Evolutionary conservation across 2,888 invertebrate species (phyloP), one percentile per base, ranked within the genome.

Genomic region (Archaeoteleia sp.): DNA sequence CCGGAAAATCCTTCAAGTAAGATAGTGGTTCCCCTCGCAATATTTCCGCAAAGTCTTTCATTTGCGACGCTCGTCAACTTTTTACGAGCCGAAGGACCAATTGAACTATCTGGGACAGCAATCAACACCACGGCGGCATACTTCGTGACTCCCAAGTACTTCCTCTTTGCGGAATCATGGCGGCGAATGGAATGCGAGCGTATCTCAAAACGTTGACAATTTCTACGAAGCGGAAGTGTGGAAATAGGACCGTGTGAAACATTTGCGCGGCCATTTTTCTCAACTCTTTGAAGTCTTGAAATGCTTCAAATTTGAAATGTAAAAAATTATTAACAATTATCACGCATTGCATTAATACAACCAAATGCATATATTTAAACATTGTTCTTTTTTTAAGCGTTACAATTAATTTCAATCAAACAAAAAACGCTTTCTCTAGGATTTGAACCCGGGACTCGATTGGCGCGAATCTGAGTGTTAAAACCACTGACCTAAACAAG

Each of bases 91-190:
- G 17, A 53, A 48, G 62, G 54, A n/a, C 48, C 54, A 62, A 62
- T 62, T 62, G 34, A 48, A 62, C 51, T 57, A 57, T 65, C 65
- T 65, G 42, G 65, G 46, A 53, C 65, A 39, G 65, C 53, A 58
- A 65, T 65, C 53, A 65, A 58, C 65, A 46, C 53, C 46, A 40
- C 45, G 25, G 39, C 46, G 40, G 27, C 45, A 46, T 58, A 65
- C 57, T 49, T 65, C 65, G 57, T 51, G 40, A 53, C 51, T 57
- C 42, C 42, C 35, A 53, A 57, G 65, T 35, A 46, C 57, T 65
- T 65, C 65, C 65, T 57, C 53, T 57, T 58, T 46, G 45, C 37
- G 40, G 65, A 65, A 65, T 53, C 40, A 58, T 46, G 46, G 57
- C 57, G 10, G 37, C 25, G 51, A 40, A 15, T 35, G 35, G 23